phyloP scores from a whole-genome alignment of 2,888 invertebrate species.

The Microctonus hyperodae region DNA sequence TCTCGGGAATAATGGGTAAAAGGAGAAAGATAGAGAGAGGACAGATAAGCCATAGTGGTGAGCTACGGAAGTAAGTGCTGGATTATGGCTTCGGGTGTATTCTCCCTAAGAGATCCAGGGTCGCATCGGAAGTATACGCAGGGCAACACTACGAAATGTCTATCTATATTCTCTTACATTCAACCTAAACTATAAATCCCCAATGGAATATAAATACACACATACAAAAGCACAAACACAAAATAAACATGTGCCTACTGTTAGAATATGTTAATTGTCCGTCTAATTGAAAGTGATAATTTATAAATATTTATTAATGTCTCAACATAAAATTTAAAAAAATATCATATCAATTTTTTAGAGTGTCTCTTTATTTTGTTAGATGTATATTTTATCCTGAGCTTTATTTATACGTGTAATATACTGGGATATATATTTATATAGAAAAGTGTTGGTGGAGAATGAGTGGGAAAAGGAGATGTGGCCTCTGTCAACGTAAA shows the following conservation, averaged over 20 bases:
- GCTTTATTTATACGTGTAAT: no score
- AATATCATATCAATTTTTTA: not conserved
- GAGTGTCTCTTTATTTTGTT: not conserved
- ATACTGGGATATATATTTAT: not conserved
- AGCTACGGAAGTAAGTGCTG: slow-evolving; percentile 32
- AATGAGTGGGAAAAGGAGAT: not conserved
- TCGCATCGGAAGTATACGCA: not conserved
- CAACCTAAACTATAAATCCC: not conserved
- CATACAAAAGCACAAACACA: not conserved
- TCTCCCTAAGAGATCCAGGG: not conserved
- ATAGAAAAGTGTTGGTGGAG: not conserved
- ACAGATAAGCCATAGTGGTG: slow-evolving; percentile 29
- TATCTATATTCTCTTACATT: not conserved
- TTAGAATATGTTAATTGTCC: not conserved
- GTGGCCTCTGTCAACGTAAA: not conserved
- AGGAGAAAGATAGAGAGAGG: not conserved
- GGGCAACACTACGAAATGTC: not conserved
- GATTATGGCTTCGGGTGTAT: slow-evolving; percentile 25
- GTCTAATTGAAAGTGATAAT: not conserved
- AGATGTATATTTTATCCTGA: not conserved
- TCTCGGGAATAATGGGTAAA: slow-evolving; percentile 29
- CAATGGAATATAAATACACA: not conserved
- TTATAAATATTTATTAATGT: not conserved
- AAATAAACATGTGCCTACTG: not conserved
- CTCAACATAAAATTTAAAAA: not conserved